phyloP scores from a whole-genome alignment of 1,140 invertebrate species.

The Rhizoglyphus robini region DNA sequence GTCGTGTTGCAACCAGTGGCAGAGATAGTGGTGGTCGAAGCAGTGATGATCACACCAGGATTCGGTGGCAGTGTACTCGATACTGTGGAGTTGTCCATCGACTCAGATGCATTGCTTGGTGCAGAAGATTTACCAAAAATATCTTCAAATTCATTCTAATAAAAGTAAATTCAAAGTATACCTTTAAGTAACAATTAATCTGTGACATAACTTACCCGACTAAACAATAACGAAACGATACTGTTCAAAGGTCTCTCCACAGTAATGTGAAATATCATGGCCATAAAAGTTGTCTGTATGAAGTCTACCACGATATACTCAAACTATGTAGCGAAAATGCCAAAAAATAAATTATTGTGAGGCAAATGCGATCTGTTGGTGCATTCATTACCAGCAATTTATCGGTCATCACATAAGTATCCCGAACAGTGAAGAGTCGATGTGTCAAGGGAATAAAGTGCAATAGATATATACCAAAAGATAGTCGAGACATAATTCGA shows the following conservation, averaged over 20 bases:
- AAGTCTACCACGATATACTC: slow-evolving; percentile 17
- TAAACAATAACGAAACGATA: too few species aligned
- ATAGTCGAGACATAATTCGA: slow-evolving; percentile 33
- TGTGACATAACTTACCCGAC: too few species aligned
- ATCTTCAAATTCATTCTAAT: background rate
- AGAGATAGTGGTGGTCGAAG: background rate
- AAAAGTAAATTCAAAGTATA: too few species aligned
- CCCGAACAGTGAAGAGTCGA: slow-evolving; percentile 13
- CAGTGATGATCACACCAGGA: too few species aligned
- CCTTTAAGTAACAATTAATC: too few species aligned
- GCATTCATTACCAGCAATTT: slow-evolving; percentile 12
- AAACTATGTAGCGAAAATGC: background rate
- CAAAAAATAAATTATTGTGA: background rate
- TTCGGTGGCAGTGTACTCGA: background rate
- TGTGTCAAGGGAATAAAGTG: slow-evolving; percentile 28
- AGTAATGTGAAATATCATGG: slow-evolving; percentile 5
- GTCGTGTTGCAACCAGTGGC: background rate
- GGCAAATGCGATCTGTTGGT: background rate
- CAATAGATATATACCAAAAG: slow-evolving; percentile 35
- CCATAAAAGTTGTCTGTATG: slow-evolving; percentile 8
- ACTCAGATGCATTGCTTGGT: too few species aligned
- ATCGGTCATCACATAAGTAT: slow-evolving; percentile 19
- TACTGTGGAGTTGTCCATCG: too few species aligned
- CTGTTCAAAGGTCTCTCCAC: slow-evolving; percentile 16
- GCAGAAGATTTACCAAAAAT: too few species aligned